phyloP scores from a whole-genome alignment of 2,888 invertebrate genomes.

The Sycophila texana region DNA sequence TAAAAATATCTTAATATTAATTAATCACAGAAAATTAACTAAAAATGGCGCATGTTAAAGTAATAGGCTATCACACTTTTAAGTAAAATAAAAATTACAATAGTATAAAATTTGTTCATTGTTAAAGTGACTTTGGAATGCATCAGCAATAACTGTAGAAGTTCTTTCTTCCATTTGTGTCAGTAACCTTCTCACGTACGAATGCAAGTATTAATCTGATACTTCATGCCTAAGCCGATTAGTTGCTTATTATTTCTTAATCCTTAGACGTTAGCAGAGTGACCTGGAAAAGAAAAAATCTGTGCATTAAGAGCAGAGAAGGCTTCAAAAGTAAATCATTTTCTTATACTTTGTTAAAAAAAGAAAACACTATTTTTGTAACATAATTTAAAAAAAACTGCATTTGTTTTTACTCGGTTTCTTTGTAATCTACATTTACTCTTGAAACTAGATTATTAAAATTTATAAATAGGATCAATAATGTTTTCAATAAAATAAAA shows the following conservation, averaged over 20 bases:
- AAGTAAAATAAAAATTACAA: slow-evolving; percentile 27
- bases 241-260: slow-evolving; percentile 32
- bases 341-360: neutral
- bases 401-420: no score
- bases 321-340: neutral
- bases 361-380: no score
- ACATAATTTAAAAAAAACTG: no score
- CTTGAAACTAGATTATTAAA: no score
- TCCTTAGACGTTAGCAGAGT: slow-evolving; percentile 43
- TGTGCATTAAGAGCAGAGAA: no score
- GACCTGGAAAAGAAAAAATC: slow-evolving; percentile 43
- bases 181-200: slow-evolving; percentile 27
- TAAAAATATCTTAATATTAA: slow-evolving; percentile 30
- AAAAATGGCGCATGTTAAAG: slow-evolving; percentile 20
- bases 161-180: slow-evolving; percentile 21
- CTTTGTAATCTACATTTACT: no score
- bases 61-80: slow-evolving; percentile 39
- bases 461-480: no score
- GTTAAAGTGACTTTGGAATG: slow-evolving; percentile 52
- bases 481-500: no score
- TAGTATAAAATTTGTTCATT: slow-evolving; percentile 11
- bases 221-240: slow-evolving; percentile 29
- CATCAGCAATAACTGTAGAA: slow-evolving; percentile 15
- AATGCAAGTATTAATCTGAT: slow-evolving; percentile 30
- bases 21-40: slow-evolving; percentile 49